phyloP scores from a whole-genome alignment of 2,888 invertebrate species.

The Muschampia staudingeri region DNA sequence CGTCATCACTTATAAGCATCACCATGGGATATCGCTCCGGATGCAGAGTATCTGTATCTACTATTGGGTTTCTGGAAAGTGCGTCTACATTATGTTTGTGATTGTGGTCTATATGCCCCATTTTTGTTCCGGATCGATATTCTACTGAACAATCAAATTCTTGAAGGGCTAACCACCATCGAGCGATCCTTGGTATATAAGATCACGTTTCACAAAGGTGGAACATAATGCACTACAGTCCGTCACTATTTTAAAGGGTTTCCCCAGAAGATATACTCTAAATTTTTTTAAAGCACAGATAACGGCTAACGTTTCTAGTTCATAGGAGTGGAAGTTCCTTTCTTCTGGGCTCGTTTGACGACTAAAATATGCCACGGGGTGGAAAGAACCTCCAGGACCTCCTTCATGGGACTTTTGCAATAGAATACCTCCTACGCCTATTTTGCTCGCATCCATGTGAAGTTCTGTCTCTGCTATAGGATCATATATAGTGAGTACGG shows the following conservation, averaged over 20 bases:
- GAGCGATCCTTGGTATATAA: constrained; percentile 20
- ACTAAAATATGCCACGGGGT: not conserved
- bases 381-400: constrained; percentile 38
- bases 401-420: not conserved
- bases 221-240: constrained; percentile 24
- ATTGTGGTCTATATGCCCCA: not conserved
- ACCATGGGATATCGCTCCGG: too few relatives aligned
- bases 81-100: too few relatives aligned
- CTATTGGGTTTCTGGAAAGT: constrained; percentile 2
- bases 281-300: not conserved
- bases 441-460: constrained; percentile 7
- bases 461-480: not conserved
- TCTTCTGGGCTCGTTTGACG: not conserved
- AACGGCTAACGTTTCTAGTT: constrained; percentile 7
- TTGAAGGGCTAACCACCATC: constrained; percentile 8
- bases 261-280: constrained; percentile 17
- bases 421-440: not conserved
- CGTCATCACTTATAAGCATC: not conserved
- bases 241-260: not conserved
- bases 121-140: not conserved
- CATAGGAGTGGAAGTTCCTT: constrained; percentile 3
- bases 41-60: too few relatives aligned
- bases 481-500: not conserved
- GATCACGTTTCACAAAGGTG: constrained; percentile 4
- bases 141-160: constrained; percentile 21